Evolutionary conservation across 2,113 vertebrate species (phyloP).

Genomic region (Numida meleagris): DNA sequence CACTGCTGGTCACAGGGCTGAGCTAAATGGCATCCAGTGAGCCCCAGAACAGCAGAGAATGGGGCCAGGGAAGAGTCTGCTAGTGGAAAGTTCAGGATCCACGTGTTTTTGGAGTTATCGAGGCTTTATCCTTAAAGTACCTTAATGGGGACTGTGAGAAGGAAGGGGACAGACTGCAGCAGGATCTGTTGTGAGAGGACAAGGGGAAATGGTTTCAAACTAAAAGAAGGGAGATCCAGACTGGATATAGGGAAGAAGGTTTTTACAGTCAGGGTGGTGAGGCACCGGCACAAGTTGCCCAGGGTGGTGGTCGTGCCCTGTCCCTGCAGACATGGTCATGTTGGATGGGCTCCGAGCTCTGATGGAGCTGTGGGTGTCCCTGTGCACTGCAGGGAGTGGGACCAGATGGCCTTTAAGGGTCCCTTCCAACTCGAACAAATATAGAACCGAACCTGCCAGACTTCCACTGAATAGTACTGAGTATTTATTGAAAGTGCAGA

Average conservation of each 20-base stretch:
- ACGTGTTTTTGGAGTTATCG: accelerated
- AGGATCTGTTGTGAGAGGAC: no score
- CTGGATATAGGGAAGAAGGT: neutral
- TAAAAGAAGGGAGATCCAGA: no score
- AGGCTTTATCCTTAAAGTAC: neutral
- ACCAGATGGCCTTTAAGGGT: no score
- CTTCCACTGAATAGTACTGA: accelerated
- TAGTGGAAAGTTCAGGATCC: neutral
- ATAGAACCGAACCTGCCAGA: neutral
- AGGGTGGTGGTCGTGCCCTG: no score
- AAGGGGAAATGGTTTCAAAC: no score
- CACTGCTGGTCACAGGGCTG: neutral
- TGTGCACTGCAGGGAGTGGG: no score
- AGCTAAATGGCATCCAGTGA: accelerated
- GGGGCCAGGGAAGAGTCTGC: accelerated
- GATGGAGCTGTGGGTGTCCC: no score
- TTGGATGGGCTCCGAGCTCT: no score
- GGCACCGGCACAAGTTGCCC: no score
- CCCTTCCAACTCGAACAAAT: no score
- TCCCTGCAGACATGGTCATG: neutral
- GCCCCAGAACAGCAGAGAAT: neutral
- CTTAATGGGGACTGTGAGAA: no score
- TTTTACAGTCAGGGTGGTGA: neutral
- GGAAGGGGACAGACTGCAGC: no score
- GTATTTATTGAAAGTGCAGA: neutral